phyloP scores from a whole-genome alignment of 2,113 vertebrate species.

The Coryphaenoides rupestris region DNA sequence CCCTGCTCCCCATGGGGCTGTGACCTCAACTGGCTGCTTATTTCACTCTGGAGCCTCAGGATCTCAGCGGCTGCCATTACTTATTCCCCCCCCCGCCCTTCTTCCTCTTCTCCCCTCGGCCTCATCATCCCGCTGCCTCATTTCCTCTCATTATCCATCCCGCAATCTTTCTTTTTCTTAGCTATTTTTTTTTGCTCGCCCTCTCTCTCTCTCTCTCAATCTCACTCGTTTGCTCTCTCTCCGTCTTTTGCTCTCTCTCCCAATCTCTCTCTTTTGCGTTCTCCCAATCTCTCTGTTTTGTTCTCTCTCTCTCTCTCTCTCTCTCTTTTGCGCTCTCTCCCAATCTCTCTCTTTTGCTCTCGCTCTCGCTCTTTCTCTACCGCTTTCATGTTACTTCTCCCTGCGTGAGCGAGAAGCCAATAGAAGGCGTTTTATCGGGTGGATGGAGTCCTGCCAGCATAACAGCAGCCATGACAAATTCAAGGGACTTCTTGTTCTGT shows the following conservation, averaged over 20 bases:
- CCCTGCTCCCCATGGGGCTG: slow-evolving; percentile 7
- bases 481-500: too few species aligned
- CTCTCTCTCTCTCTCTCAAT: not conserved
- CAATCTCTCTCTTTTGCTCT: not conserved
- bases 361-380: too few species aligned
- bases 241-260: not conserved
- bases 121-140: slow-evolving; percentile 39
- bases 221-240: not conserved
- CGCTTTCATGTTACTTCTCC: not conserved
- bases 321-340: not conserved
- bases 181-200: slow-evolving; percentile 1
- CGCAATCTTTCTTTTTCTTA: slow-evolving; percentile 19
- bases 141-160: slow-evolving; percentile 49
- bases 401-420: not conserved
- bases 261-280: not conserved
- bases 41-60: slow-evolving; percentile 37
- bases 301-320: not conserved
- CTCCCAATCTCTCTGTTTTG: too few species aligned
- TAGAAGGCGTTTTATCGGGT: too few species aligned
- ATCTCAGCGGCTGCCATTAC: slow-evolving; percentile 42
- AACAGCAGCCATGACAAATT: too few species aligned
- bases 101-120: not conserved
- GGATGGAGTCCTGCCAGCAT: too few species aligned
- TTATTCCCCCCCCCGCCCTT: slow-evolving; percentile 48
- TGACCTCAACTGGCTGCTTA: slow-evolving; percentile 41